Evolutionary conservation across 2,113 vertebrate species (phyloP).

Genomic region (Thunnus thynnus): DNA sequence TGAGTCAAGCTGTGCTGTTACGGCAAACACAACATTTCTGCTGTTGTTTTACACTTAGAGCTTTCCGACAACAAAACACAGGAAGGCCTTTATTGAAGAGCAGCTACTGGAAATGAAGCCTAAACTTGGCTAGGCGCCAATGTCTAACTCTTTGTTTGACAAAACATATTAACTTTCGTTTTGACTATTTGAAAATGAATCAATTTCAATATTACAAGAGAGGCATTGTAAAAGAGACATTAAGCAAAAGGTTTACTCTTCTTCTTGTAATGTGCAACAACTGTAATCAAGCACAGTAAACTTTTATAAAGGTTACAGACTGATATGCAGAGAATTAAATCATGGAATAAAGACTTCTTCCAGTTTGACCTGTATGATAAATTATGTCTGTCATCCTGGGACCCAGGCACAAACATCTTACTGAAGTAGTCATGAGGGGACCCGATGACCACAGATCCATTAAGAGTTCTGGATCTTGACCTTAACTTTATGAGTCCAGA

Average conservation of each 20-base stretch:
- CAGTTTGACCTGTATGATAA: conserved; percentile 13
- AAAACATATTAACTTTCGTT: too few relatives aligned
- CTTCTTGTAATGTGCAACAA: neutral
- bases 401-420: conserved; percentile 55
- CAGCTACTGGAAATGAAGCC: neutral
- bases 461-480: conserved; percentile 31
- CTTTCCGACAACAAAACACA: too few relatives aligned
- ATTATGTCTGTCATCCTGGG: conserved; percentile 6
- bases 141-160: too few relatives aligned
- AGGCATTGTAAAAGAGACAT: neutral
- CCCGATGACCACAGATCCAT: conserved; percentile 12
- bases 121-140: neutral
- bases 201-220: neutral
- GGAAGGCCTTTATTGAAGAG: neutral
- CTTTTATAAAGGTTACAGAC: neutral
- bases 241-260: too few relatives aligned
- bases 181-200: neutral
- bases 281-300: neutral
- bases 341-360: conserved; percentile 16
- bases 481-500: conserved; percentile 47
- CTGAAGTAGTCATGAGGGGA: conserved; percentile 21
- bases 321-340: conserved; percentile 19
- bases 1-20: too few relatives aligned
- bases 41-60: too few relatives aligned
- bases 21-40: too few relatives aligned